Conservation (phyloP, 1,140 invertebrate species). For the Melanaphis sacchari region DNA sequence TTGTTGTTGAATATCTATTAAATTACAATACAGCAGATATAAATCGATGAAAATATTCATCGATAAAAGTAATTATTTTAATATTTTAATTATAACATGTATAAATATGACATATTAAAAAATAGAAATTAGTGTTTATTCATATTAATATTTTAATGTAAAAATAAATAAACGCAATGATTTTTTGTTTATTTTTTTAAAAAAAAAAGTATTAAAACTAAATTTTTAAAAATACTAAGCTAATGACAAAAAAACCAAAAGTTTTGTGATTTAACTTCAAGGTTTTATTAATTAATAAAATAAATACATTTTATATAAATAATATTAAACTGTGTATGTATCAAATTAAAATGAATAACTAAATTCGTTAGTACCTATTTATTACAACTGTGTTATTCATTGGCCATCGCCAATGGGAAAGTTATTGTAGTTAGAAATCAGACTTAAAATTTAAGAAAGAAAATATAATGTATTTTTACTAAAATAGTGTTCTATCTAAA, state of each 20-base stretch:
- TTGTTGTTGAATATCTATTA: neutral
- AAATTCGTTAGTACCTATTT: neutral
- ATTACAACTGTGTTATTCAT: neutral
- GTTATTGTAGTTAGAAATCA: neutral
- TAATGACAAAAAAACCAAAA: neutral
- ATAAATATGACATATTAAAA: neutral
- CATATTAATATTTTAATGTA: neutral
- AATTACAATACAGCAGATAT: neutral
- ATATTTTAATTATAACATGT: neutral
- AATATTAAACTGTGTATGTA: too few species aligned
- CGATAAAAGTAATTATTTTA: neutral
- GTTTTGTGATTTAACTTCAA: neutral
- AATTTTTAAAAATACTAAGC: neutral
- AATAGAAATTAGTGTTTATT: too few species aligned
- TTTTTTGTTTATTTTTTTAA: neutral
- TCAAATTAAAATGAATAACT: neutral
- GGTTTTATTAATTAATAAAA: neutral
- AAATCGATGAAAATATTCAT: neutral
- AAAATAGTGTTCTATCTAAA: neutral
- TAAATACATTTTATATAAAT: too few species aligned
- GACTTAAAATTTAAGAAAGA: neutral
- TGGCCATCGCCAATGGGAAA: neutral
- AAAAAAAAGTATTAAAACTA: neutral
- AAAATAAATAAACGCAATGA: neutral
- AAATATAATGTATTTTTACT: neutral